Base-by-base conservation (phyloP, 2,888 invertebrate species). In the Metopia argyrocephala region DNA sequence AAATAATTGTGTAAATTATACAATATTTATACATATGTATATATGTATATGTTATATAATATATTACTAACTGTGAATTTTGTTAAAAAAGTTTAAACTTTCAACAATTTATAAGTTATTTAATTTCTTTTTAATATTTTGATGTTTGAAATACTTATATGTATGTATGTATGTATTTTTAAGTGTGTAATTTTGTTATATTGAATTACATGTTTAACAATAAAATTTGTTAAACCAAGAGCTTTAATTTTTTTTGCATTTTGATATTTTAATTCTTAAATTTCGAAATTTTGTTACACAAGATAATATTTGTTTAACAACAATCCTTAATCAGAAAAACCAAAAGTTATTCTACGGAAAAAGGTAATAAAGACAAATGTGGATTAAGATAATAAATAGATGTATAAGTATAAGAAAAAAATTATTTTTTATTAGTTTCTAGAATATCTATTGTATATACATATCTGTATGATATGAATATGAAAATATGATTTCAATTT, bases 231-330 rank as follows among this genome's bases (percentile, higher is more conserved):
- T 50, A 31, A 61, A 38, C 38, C 9, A 54, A 27, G 59, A 59
- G 56, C 69, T 68, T 82, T 75, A 59, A 64, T 71, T 74, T 62
- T 65, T 70, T 75, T 66, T 78, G 81, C 81, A 78, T 78, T 81
- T 81, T 78, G 74, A 66, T 78, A 74, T 78, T 64, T 50, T 57
- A n/a, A 12, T 9, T 54, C 50, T 64, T 38, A 12, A 38, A n/a
- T n/a, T n/a, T n/a, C n/a, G n/a, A n/a, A 38, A 38, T 38, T 38
- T 9, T 38, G 9, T 12, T 2, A 38, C 38, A 38, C 9, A 38
- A 38, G 31, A 38, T 12, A 38, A 38, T 38, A 15, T 38, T 38
- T 38, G 3, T 38, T 38, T 12, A 38, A 4, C 38, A 38, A 12
- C 38, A 38, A 38, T 38, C 15, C 9, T 38, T 31, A 61, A 68